Evolutionary conservation across 2,888 invertebrate species (phyloP), one percentile per base, ranked within the genome.

Genomic region (Drosophila prostipennis): DNA sequence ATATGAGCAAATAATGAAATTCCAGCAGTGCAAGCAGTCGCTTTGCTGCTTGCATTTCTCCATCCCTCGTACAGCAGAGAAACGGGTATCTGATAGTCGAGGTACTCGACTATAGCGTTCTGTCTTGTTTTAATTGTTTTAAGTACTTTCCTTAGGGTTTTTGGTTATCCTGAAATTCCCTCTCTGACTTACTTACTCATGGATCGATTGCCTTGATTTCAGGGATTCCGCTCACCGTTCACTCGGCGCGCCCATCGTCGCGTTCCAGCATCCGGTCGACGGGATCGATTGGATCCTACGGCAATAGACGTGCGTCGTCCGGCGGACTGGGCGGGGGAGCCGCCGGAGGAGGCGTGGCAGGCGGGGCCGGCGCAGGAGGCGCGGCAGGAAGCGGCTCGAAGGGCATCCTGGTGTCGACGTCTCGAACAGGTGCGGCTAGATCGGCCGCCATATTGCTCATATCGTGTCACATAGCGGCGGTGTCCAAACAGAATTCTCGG

Each of bases 401-500:
- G 89, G 95, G 95, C 91, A 94, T 95, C 90, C 92, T 95, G 88
- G 95, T 96, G 91, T 95, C 96, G 90, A 95, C 96, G 90, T 96
- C 96, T 92, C 95, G 96, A 94, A 96, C 96, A 96, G 96, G 96
- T 96, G 96, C 96, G 95, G 96, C 96, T 93, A 95, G 96, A 93
- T 95, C 96, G 93, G 96, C 96, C 94, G 96, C 96, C 96, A 96
- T 97, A 96, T 96, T 97, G 96, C 96, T 97, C 94, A 96, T 96
- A 94, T 96, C 96, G 94, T 96, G 96, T 94, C 96, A 96, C 94
- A 95, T 96, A 92, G 93, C 93, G 93, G 93, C 94, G 77, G 88
- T 91, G 78, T 89, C 91, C 72, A 91, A 91, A 93, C 93, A 93
- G 92, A 88, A 81, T 77, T 89, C 90, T 67, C 89, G 89, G 56